Conservation (phyloP, 2,888 invertebrate genomes). For the Perithous albicinctus region DNA sequence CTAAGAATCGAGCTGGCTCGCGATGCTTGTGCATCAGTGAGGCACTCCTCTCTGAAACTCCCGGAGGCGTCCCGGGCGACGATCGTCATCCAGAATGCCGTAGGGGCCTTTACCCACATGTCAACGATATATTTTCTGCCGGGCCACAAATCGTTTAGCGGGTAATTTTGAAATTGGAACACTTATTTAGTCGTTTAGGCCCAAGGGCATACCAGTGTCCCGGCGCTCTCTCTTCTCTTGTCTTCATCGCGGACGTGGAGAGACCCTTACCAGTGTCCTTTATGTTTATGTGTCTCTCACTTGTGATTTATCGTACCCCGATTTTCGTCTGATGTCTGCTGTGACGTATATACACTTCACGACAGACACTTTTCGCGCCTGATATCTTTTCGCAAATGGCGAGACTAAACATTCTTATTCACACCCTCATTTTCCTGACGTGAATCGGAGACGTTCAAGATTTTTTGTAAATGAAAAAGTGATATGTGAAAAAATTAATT, state of each 20-base stretch:
- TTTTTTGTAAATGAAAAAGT: background rate
- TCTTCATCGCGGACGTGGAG: constrained; percentile 26
- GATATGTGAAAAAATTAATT: background rate
- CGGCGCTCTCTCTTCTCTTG: constrained; percentile 38
- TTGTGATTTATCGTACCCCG: constrained; percentile 66
- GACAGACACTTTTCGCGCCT: constrained; percentile 35
- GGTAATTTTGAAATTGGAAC: constrained; percentile 84
- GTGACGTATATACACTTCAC: background rate
- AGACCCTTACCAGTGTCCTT: constrained; percentile 26
- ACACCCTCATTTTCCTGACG: constrained; percentile 21
- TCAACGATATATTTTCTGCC: constrained; percentile 84
- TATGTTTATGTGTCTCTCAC: constrained; percentile 45
- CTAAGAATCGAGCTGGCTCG: constrained; percentile 23
- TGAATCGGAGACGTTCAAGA: constrained; percentile 9
- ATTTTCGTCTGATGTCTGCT: constrained; percentile 59
- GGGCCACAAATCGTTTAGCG: constrained; percentile 84
- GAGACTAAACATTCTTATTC: constrained; percentile 58
- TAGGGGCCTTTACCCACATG: constrained; percentile 78
- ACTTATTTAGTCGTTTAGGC: constrained; percentile 84
- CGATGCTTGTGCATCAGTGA: constrained; percentile 5
- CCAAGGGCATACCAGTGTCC: constrained; percentile 76
- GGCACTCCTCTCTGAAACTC: constrained; percentile 55
- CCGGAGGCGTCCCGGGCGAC: constrained; percentile 64
- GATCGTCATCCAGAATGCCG: constrained; percentile 62
- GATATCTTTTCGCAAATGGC: background rate